A percentile compares a stretch with the other conserved stretches of the same genome.
Conservation (phyloP, 2,888 invertebrate genomes). For the Eupithecia inturbata region DNA sequence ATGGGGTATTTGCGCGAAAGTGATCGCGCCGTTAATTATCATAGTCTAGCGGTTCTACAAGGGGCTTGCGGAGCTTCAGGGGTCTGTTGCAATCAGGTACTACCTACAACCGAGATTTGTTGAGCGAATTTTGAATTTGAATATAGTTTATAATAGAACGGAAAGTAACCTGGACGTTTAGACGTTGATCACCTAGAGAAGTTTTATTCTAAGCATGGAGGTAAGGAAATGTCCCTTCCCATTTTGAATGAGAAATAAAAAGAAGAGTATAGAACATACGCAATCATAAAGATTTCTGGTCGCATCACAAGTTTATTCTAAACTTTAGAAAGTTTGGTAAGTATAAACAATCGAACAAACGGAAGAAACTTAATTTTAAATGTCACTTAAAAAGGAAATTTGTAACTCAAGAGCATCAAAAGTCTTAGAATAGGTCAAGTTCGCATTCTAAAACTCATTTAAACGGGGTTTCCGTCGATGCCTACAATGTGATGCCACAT, state of each 20-base stretch:
- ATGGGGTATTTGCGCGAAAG: constrained; percentile 44
- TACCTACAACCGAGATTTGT: neutral
- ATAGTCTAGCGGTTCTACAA: constrained; percentile 74
- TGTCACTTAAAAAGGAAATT: neutral
- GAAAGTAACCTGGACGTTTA: neutral
- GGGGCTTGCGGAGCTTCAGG: constrained; percentile 51
- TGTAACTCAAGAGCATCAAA: neutral
- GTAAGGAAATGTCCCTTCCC: neutral
- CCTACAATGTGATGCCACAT: too few relatives aligned
- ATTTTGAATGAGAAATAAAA: neutral
- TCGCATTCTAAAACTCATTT: neutral
- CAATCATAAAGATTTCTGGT: neutral
- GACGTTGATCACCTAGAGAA: neutral
- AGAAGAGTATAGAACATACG: neutral
- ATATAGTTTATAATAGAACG: neutral
- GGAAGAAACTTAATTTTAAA: neutral
- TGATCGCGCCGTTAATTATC: constrained; percentile 73
- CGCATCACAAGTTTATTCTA: neutral
- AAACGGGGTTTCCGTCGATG: neutral
- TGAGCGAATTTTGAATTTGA: neutral
- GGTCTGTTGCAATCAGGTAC: constrained; percentile 18
- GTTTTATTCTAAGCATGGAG: neutral
- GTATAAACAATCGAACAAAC: too few relatives aligned
- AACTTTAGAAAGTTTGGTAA: too few relatives aligned
- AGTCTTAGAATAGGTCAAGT: neutral